Base-by-base conservation (phyloP, 2,888 invertebrate species). In the Cetonia aurata region DNA sequence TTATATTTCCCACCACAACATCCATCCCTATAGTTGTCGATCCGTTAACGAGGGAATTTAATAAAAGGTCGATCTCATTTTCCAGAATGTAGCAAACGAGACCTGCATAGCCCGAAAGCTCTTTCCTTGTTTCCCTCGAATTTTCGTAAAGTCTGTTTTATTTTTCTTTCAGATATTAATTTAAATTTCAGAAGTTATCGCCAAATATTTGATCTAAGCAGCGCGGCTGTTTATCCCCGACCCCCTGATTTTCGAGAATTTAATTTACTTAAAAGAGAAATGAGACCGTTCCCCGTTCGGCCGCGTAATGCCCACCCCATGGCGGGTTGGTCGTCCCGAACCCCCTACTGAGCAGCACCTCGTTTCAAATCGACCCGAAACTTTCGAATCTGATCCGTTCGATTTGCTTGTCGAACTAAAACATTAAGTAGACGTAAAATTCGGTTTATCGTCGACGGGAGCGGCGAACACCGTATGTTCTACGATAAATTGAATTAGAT, bases 371-470 rank as follows among this genome's bases (percentile, higher is more conserved):
- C 48, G 33, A 62, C 13, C 62, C 13, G 62, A 62, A 62, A 62
- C 50, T 50, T 62, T 62, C 62, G 37, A 62, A 31, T 48, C 62
- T 48, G 48, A 62, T 62, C 62, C 48, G 33, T 50, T 37, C 50
- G 33, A 62, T 62, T 62, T 62, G 33, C 62, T 62, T 62, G 62
- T 50, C 62, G 62, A 62, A 62, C 62, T 62, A 62, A 62, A 62
- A 62, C 62, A 62, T 62, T 62, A 62, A 62, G 48, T 48, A 37
- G 48, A 62, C 50, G 17, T 62, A 62, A 62, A 62, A 50, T 62
- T 50, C 50, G 33, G 62, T 50, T 62, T 62, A 62, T 62, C 33
- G 62, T 62, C 50, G 48, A 50, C 50, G 48, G 48, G 37, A 50
- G 37, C 62, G 10, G 48, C 37, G 17, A 19, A 42, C 3, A 42